Percentiles rank a stretch among this genome's conserved stretches.
Conservation (phyloP, 2,113 vertebrate species). For the Plectropomus leopardus region DNA sequence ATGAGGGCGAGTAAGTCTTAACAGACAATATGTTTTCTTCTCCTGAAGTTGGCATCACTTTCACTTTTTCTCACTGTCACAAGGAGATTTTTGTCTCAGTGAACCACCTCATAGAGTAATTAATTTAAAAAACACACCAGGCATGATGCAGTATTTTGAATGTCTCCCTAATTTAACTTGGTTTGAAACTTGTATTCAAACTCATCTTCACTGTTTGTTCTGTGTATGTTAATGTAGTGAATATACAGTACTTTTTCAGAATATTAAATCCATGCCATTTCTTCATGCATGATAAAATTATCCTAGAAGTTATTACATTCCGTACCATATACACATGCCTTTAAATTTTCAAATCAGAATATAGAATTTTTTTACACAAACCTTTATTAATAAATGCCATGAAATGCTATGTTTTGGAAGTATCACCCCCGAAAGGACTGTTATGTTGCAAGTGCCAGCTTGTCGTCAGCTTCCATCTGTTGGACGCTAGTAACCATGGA, state of each 20-base stretch:
- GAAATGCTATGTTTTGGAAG: conserved; percentile 12
- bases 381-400: conserved; percentile 36
- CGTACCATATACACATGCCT: neutral
- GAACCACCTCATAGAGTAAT: neutral
- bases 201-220: neutral
- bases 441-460: conserved; percentile 59
- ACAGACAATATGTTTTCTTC: neutral
- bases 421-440: conserved; percentile 14
- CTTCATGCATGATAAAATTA: neutral
- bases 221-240: neutral
- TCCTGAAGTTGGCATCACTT: conserved; percentile 3
- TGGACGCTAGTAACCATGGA: conserved; percentile 50
- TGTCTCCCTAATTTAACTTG: neutral
- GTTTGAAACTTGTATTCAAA: neutral
- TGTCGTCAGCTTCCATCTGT: conserved; percentile 70
- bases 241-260: neutral
- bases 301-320: neutral
- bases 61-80: neutral
- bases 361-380: neutral
- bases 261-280: neutral
- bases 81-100: neutral
- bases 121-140: neutral
- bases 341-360: neutral
- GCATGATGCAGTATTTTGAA: neutral
- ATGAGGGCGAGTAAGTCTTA: neutral